Percentiles rank a stretch among this genome's conserved stretches.
Conservation (phyloP, 2,797 vertebrate genomes). For the Eupleurogrammus muticus region DNA sequence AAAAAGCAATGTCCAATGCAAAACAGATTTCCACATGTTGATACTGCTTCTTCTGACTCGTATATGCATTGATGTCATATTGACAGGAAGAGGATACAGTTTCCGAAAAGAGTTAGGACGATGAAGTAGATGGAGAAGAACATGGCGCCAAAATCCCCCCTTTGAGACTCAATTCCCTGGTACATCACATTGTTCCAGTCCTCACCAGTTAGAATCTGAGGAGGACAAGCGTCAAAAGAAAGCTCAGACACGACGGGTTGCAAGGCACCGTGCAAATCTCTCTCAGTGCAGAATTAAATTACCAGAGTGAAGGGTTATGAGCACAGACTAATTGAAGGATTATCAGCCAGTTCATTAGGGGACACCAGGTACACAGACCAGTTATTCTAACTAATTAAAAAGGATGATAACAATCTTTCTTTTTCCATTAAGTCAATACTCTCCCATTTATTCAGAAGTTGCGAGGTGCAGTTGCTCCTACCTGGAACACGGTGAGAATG, state of each 20-base stretch:
- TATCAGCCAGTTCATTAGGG: constrained; percentile 54
- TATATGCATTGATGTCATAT: neutral
- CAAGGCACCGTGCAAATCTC: constrained; percentile 24
- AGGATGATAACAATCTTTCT: constrained; percentile 40
- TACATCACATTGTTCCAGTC: constrained; percentile 99
- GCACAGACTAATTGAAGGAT: constrained; percentile 62
- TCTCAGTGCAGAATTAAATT: constrained; percentile 47
- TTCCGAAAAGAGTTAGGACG: constrained; percentile 95
- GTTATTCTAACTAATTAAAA: constrained; percentile 63
- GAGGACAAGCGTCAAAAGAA: constrained; percentile 17
- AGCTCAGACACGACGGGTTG: neutral
- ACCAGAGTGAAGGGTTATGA: constrained; percentile 49
- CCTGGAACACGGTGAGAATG: constrained; percentile 98
- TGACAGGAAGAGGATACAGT: constrained; percentile 91
- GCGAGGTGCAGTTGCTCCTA: constrained; percentile 40
- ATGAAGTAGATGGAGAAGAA: constrained; percentile 98
- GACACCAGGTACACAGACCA: constrained; percentile 41
- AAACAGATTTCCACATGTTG: neutral
- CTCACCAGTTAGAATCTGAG: constrained; percentile 95
- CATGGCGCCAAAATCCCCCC: constrained; percentile 93
- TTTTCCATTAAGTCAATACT: constrained; percentile 24
- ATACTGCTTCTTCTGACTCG: neutral
- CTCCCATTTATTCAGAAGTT: constrained; percentile 27
- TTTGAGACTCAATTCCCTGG: constrained; percentile 95
- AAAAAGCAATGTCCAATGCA: neutral